Percentiles rank a stretch among this genome's conserved stretches.
phyloP scores from a whole-genome alignment of 2,113 vertebrate species.

The Pycnonotus jocosus region DNA sequence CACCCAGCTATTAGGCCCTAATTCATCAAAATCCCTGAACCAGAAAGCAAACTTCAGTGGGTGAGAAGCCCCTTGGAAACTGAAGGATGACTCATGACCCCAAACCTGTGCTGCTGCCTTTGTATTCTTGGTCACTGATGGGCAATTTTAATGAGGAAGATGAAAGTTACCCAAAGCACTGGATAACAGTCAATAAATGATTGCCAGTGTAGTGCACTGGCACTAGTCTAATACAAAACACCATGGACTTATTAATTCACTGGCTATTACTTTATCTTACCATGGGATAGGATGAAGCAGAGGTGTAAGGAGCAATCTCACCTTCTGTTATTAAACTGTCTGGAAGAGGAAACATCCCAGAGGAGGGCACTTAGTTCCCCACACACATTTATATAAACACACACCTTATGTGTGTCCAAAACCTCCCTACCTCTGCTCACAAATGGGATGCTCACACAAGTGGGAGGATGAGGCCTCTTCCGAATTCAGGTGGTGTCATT shows the following conservation, averaged over 20 bases:
- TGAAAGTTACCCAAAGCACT: constrained; percentile 48
- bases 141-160: constrained; percentile 65
- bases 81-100: neutral
- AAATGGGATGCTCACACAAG: neutral
- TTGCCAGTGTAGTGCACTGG: neutral
- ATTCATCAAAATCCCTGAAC: neutral
- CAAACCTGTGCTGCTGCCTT: neutral
- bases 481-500: neutral
- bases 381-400: neutral
- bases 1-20: neutral
- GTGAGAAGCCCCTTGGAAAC: constrained; percentile 5
- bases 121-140: constrained; percentile 28
- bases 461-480: neutral
- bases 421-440: neutral
- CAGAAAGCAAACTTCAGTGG: neutral
- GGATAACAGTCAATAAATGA: constrained; percentile 13
- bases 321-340: constrained; percentile 39
- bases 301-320: constrained; percentile 13
- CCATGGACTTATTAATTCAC: neutral
- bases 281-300: neutral
- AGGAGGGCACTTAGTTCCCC: neutral
- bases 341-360: neutral
- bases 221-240: neutral
- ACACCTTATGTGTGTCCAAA: neutral
- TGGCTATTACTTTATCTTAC: neutral